phyloP scores from a whole-genome alignment of 2,888 invertebrate species.

The Drosophila emarginata region DNA sequence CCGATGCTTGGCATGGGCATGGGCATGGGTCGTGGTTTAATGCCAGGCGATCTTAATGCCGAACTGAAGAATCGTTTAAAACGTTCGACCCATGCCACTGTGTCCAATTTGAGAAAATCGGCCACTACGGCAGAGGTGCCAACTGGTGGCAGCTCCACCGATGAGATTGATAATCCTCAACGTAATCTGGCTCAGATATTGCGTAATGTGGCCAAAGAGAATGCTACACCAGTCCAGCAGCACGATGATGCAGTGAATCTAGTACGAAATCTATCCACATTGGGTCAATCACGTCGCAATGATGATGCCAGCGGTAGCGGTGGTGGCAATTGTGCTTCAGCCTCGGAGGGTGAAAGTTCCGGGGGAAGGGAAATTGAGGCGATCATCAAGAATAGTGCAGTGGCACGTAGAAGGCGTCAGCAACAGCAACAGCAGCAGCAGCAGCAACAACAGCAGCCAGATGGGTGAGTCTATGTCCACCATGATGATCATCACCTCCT shows the following conservation, averaged over 20 bases:
- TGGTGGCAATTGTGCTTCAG: slow-evolving; percentile 67
- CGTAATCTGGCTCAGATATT: slow-evolving; percentile 79
- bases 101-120: slow-evolving; percentile 80
- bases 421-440: slow-evolving; percentile 63
- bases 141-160: slow-evolving; percentile 17
- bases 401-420: slow-evolving; percentile 82
- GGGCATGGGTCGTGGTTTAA: slow-evolving; percentile 76
- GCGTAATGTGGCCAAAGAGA: slow-evolving; percentile 79
- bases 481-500: slow-evolving; percentile 25
- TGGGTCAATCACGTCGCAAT: slow-evolving; percentile 64
- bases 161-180: slow-evolving; percentile 66
- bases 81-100: slow-evolving; percentile 81
- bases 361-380: slow-evolving; percentile 83
- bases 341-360: slow-evolving; percentile 83
- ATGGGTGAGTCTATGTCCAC: slow-evolving; percentile 83
- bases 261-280: slow-evolving; percentile 79
- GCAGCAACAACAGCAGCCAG: slow-evolving; percentile 64
- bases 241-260: slow-evolving; percentile 81
- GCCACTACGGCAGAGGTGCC: slow-evolving; percentile 69
- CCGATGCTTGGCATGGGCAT: slow-evolving; percentile 76
- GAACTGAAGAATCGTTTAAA: slow-evolving; percentile 82
- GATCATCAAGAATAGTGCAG: slow-evolving; percentile 83
- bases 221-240: slow-evolving; percentile 56
- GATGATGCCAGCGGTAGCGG: slow-evolving; percentile 6
- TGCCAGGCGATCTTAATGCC: slow-evolving; percentile 81